Evolutionary conservation across 2,888 invertebrate species (phyloP), one percentile per base, ranked within the genome.

Genomic region (Oxyscelio sp.): DNA sequence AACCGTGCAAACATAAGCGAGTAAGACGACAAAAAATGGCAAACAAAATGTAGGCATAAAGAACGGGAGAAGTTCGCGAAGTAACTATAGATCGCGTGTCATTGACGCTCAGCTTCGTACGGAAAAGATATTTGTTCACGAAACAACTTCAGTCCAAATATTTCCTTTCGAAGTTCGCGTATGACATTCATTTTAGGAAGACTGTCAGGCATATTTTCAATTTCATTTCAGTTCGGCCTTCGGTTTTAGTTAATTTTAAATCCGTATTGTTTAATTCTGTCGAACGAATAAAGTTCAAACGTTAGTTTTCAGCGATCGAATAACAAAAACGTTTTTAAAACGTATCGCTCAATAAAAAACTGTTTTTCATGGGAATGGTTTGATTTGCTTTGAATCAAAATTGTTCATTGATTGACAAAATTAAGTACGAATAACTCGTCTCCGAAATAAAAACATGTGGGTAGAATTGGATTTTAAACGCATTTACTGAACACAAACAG

Each of bases 261-360:
- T 82, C 74, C 87, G 85, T 86, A 77, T 85, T 75, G 73, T 85
- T 86, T 66, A 83, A 80, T 81, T 78, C 52, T 54, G 19, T 21
- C 13, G 52, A 40, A 19, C n/a, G 65, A 74, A 65, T 59, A 40
- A 74, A 71, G 71, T 71, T 77, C 45, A 70, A 68, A 77, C 75
- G 75, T 38, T 71, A 73, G 58, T 83, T 71, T 54, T 38, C 34
- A 19, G n/a, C 34, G 50, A 59, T 52, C 65, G 54, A 59, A 59
- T 52, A 59, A 63, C 68, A 56, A 74, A 61, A 68, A 34, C 68
- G 61, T 40, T 17, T 79, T 74, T 58, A 50, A 82, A 75, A 65
- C 19, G 56, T 27, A 43, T 40, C 58, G 54, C 31, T 56, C 40
- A 31, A 65, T 75, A 50, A 70, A 68, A 54, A 40, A 43, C 40